phyloP scores from a whole-genome alignment of 2,113 vertebrate species.

The Stercorarius parasiticus region DNA sequence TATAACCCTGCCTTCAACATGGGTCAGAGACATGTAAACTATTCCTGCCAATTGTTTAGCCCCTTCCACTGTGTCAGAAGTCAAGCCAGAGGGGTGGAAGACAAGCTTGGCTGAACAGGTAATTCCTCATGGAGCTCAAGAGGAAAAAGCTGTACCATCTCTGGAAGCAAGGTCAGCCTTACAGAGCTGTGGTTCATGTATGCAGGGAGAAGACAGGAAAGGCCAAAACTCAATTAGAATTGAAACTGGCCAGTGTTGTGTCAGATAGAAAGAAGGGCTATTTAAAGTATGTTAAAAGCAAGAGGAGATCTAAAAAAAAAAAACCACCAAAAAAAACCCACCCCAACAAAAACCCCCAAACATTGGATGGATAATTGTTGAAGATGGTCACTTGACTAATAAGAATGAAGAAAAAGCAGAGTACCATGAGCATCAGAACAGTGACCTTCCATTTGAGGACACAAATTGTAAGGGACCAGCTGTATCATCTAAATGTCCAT shows the following conservation, averaged over 20 bases:
- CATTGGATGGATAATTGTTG: background rate
- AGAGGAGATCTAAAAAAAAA: background rate
- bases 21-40: background rate
- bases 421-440: background rate
- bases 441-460: background rate
- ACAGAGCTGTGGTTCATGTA: background rate
- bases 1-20: background rate
- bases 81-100: fast-evolving
- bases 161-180: background rate
- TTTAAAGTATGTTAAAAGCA: background rate
- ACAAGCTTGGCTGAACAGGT: background rate
- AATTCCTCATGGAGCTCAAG: background rate
- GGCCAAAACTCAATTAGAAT: background rate
- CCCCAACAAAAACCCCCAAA: background rate
- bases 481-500: background rate
- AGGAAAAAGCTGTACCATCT: background rate
- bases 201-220: background rate
- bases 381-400: background rate
- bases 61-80: background rate
- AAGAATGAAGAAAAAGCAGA: background rate
- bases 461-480: background rate
- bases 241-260: background rate
- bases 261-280: background rate
- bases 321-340: too few species aligned
- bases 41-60: background rate